Conservation (phyloP, 2,797 vertebrate genomes). For the Gymnodraco acuticeps region DNA sequence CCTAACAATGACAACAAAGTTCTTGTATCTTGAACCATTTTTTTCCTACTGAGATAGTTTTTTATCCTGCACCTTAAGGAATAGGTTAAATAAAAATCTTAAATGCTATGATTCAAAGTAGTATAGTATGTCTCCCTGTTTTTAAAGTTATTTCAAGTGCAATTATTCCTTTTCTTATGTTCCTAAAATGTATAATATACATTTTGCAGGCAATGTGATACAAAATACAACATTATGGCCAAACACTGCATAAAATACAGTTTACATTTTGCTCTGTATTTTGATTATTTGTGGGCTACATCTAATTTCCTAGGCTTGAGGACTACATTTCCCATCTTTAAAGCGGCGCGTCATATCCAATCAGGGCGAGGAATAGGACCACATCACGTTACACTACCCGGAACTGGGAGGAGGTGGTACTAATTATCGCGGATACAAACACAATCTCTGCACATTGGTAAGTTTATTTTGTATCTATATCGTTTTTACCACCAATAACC, state of each 20-base stretch:
- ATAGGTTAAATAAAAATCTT: background rate
- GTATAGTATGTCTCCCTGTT: too few relatives aligned
- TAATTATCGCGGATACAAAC: slow-evolving; percentile 35
- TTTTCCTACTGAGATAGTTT: background rate
- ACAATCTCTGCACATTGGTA: slow-evolving; percentile 52
- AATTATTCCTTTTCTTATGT: background rate
- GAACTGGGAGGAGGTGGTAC: slow-evolving; percentile 41
- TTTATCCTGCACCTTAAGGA: background rate
- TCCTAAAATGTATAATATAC: background rate
- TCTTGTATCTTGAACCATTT: background rate
- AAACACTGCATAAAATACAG: background rate
- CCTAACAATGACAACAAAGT: too few relatives aligned
- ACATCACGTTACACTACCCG: slow-evolving; percentile 53
- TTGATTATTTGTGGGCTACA: background rate
- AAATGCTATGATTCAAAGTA: background rate
- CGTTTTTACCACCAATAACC: background rate
- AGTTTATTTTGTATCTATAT: background rate
- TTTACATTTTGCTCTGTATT: background rate
- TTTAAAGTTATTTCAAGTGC: background rate
- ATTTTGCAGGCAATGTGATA: background rate
- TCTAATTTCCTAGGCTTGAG: background rate
- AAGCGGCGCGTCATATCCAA: slow-evolving; percentile 37
- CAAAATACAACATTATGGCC: background rate
- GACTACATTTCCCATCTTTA: slow-evolving; percentile 69
- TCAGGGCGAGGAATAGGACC: slow-evolving; percentile 26